Conservation (phyloP, 2,888 invertebrate genomes). For the Sinelater perroti region DNA sequence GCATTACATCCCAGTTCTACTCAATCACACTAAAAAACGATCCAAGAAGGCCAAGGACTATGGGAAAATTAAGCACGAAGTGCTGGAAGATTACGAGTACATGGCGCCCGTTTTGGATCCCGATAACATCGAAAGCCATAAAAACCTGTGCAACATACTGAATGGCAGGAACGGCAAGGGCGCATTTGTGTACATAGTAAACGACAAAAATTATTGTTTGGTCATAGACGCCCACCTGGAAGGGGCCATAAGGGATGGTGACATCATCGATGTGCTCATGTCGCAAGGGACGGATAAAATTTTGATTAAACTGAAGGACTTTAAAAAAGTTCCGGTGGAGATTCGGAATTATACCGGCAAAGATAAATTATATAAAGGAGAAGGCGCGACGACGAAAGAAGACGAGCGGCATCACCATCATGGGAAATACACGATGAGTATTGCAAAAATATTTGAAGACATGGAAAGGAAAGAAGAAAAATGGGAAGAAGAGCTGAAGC, state of each 20-base stretch:
- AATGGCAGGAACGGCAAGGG: constrained; percentile 66
- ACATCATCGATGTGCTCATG: constrained; percentile 79
- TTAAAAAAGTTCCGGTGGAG: constrained; percentile 75
- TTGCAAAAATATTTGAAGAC: constrained; percentile 79
- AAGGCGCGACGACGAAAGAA: constrained; percentile 72
- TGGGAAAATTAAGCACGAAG: constrained; percentile 73
- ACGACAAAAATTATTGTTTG: constrained; percentile 77
- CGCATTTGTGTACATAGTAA: constrained; percentile 78
- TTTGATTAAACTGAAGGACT: constrained; percentile 75
- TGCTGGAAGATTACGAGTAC: constrained; percentile 76
- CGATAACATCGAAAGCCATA: constrained; percentile 70
- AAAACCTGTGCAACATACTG: constrained; percentile 69
- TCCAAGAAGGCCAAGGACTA: constrained; percentile 61
- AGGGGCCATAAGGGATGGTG: constrained; percentile 79
- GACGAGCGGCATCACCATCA: constrained; percentile 61
- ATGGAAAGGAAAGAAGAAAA: constrained; percentile 77
- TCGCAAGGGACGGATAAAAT: constrained; percentile 80
- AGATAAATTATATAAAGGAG: constrained; percentile 70
- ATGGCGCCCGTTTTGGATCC: constrained; percentile 77
- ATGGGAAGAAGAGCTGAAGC: constrained; percentile 62
- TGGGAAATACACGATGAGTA: constrained; percentile 69
- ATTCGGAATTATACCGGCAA: constrained; percentile 41
- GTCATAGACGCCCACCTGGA: constrained; percentile 79
- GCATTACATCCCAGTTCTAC: constrained; percentile 81
- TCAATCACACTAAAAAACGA: constrained; percentile 61